These are phyloP conservation scores for Biston betularia DNA, from an alignment of 2,888 invertebrate species.

Conservation along the genomic window DNA sequence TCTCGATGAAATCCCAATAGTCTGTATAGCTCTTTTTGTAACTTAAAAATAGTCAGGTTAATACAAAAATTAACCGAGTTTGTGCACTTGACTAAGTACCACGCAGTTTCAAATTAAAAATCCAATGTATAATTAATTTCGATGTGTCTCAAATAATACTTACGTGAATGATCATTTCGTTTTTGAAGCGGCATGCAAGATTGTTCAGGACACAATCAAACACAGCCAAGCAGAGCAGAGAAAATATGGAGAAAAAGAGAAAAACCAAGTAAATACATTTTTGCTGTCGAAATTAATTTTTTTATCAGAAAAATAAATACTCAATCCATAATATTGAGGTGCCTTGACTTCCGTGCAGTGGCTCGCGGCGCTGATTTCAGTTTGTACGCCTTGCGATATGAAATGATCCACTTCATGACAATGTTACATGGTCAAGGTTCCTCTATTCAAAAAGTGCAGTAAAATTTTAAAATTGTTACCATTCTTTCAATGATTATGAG, in stretches of 20 bases:
- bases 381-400: conserved; percentile 33
- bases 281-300: conserved; percentile 82
- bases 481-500: conserved; percentile 67
- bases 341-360: conserved; percentile 70
- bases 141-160: conserved; percentile 88
- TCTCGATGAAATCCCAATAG: conserved; percentile 36
- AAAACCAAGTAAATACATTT: conserved; percentile 91
- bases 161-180: conserved; percentile 91
- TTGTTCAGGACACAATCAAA: conserved; percentile 93
- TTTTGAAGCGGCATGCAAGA: conserved; percentile 92
- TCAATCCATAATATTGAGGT: conserved; percentile 77
- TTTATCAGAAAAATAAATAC: conserved; percentile 82
- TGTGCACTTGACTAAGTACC: conserved; percentile 42
- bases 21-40: conserved; percentile 41
- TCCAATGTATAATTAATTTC: conserved; percentile 60
- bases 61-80: conserved; percentile 37
- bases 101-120: conserved; percentile 49
- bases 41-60: conserved; percentile 44
- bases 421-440: conserved; percentile 70
- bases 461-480: conserved; percentile 76
- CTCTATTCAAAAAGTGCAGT: conserved; percentile 82
- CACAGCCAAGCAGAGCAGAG: conserved; percentile 94
- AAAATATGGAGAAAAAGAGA: conserved; percentile 92
- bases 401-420: conserved; percentile 43
- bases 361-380: conserved; percentile 37